Evolutionary conservation across 1,140 invertebrate genomes (phyloP), one percentile per base, ranked within the genome.

Genomic region (Atta cephalotes): DNA sequence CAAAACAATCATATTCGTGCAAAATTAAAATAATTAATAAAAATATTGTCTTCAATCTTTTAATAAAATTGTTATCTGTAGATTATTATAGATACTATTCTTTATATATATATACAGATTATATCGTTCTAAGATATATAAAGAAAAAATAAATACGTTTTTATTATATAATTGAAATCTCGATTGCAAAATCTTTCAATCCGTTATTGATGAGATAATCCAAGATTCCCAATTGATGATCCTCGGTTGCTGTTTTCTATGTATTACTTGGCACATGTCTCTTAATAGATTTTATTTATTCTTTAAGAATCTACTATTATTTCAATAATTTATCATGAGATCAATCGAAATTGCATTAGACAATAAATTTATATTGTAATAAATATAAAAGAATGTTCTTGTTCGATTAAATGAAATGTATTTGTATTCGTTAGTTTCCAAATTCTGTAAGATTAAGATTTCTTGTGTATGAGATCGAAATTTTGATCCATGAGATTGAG

Each of bases 21-120:
- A 12, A 2, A 3, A 21, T 66, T 66, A n/a, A 39, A 39, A 39
- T 39, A 39, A 39, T 39, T 39, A n/a, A 39, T 60, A 56, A 82
- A 71, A 82, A 71, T 72, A 58, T 14, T 16, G 16, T 45, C 21
- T 68, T 18, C 35, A 18, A 39, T 60, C 21, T 78, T 18, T 74
- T 70, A 49, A 49, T 70, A 70, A 70, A 49, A 49, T 68, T 70
- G 39, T 70, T 70, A 70, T 45, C 66, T 68, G 65, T 68, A 66
- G 65, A 66, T 45, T 68, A 68, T 10, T 25, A 62, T 12, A 3
- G 14, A 62, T 39, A 68, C 12, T 39, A 14, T 21, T 68, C 1
- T 68, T 7, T 12, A 31, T 28, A 31, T 3, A 31, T 3, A 31
- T 31, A 5, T 68, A 28, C 31, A 21, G 3, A 4, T 60, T 60